Evolutionary conservation across 1,140 invertebrate genomes (phyloP), one percentile per base, ranked within the genome.

Genomic region (Drosophila nikananu): DNA sequence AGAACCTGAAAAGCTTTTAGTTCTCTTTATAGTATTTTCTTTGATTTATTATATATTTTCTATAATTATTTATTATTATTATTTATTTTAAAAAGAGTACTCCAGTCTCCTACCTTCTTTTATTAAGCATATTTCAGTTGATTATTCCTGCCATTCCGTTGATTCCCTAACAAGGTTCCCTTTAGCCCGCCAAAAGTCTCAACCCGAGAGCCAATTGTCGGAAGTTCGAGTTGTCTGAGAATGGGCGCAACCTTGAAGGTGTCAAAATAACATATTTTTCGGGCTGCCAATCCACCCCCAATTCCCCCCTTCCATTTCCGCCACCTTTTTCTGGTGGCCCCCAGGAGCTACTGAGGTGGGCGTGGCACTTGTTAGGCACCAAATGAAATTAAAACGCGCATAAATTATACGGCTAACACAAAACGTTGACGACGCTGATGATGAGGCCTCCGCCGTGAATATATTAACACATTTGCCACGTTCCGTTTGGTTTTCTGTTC

Each of bases 331-430:
- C 27, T 37, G 61, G 58, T 25, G n/a, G 51, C 54, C 58, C 25
- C 41, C 21, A n/a, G 46, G 46, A 51, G 74, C 48, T 37, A 9
- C 30, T 37, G 64, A 62, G 59, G 59, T 48, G 66, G 84, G 84
- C 81, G 84, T 87, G 84, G 84, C 76, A 73, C 64, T 86, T 72
- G 83, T 82, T 81, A 82, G 80, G 80, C 84, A 83, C 77, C 60
- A 87, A 87, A 89, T 89, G 86, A 89, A 89, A 89, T 89, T 89
- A 89, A 89, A 89, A 89, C 84, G 81, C 71, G 84, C 86, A 89
- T 89, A 89, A 89, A 89, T 89, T 89, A 89, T 81, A 84, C 68
- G 74, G 54, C 60, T 49, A 79, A 63, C 62, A 82, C 61, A 66
- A 73, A 74, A 64, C 72, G 67, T 66, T 51, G 73, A 71, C 78